A percentile compares a stretch with the other conserved stretches of the same genome.
phyloP scores from a whole-genome alignment of 2,797 vertebrate genomes.

The Oryzias sinensis region DNA sequence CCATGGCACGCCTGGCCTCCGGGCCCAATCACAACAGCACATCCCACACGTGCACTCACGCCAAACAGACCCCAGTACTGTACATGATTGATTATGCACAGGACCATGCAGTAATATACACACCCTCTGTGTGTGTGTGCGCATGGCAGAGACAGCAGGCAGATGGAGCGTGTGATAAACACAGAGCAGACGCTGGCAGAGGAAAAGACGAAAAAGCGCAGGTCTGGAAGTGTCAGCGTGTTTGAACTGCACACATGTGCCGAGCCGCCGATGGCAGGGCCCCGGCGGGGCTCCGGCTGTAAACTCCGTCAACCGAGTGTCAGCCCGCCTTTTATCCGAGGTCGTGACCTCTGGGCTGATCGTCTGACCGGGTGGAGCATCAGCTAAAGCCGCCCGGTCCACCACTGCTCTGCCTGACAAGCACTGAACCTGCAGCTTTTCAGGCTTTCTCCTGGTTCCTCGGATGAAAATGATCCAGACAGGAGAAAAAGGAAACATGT shows the following conservation, averaged over 20 bases:
- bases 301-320: constrained; percentile 26
- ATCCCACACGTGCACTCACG: constrained; percentile 11
- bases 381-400: no score
- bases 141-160: constrained; percentile 53
- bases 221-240: constrained; percentile 39
- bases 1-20: constrained; percentile 57
- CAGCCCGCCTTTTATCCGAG: constrained; percentile 6
- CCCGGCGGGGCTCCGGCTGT: constrained; percentile 18
- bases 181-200: constrained; percentile 52
- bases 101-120: constrained; percentile 50
- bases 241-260: constrained; percentile 50
- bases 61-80: constrained; percentile 32
- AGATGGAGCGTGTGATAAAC: constrained; percentile 58
- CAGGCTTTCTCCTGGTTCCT: constrained; percentile 36
- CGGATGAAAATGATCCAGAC: constrained; percentile 70
- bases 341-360: no score
- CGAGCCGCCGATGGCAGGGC: constrained; percentile 26
- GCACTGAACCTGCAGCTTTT: constrained; percentile 20
- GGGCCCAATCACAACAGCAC: constrained; percentile 32
- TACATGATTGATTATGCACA: constrained; percentile 47
- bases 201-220: constrained; percentile 54
- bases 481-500: constrained; percentile 37
- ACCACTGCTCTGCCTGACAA: constrained; percentile 2
- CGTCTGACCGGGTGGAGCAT: no score
- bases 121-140: constrained; percentile 39